These are phyloP conservation scores for Folsomia candida DNA, from an alignment of 2,888 invertebrate genomes.

Conservation along the genomic window DNA sequence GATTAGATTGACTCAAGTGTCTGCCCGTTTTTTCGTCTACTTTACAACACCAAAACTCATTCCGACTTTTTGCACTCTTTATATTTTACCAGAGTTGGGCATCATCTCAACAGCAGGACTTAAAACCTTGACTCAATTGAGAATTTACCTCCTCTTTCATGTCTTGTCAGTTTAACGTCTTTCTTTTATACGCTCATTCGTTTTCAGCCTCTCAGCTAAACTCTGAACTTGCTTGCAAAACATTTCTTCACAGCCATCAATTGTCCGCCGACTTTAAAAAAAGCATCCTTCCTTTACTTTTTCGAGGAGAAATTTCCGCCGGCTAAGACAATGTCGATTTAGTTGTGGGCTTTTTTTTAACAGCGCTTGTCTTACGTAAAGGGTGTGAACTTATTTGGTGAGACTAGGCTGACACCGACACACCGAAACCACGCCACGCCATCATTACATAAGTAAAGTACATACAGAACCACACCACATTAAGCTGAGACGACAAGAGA, in stretches of 20 bases:
- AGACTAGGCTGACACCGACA: too few relatives aligned
- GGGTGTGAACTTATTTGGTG: not conserved
- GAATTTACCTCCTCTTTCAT: constrained; percentile 17
- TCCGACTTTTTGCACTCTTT: not conserved
- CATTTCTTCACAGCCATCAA: not conserved
- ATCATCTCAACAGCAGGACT: too few relatives aligned
- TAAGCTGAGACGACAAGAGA: not conserved
- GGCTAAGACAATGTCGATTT: not conserved
- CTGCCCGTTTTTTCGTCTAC: not conserved
- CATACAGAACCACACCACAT: too few relatives aligned
- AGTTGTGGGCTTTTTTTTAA: too few relatives aligned
- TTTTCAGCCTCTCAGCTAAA: not conserved
- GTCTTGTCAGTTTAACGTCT: constrained; percentile 19
- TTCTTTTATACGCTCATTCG: constrained; percentile 1
- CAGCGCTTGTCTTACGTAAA: not conserved
- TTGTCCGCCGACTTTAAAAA: not conserved
- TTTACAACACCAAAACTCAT: not conserved
- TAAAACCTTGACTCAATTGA: constrained; percentile 4
- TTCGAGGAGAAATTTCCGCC: too few relatives aligned
- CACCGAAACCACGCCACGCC: too few relatives aligned
- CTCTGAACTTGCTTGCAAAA: not conserved
- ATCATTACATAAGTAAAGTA: too few relatives aligned
- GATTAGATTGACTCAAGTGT: not conserved
- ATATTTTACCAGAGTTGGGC: not conserved
- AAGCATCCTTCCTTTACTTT: not conserved